These are phyloP conservation scores for Mylabris phalerata DNA, from an alignment of 1,140 invertebrate genomes.

Conservation along the genomic window DNA sequence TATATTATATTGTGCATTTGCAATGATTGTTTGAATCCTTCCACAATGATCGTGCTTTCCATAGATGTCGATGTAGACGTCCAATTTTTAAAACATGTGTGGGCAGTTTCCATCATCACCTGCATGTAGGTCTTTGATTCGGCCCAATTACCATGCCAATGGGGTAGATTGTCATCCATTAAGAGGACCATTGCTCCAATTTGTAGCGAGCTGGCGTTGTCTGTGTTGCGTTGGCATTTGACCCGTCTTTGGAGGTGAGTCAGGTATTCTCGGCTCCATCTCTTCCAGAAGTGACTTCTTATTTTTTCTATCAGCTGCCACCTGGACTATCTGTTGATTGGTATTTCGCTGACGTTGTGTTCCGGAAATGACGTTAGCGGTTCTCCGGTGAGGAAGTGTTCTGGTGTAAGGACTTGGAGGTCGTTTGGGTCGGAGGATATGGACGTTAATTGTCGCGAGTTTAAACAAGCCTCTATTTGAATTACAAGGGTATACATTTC, in stretches of 20 bases:
- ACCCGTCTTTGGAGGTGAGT: constrained; percentile 11
- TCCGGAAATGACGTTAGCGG: constrained; percentile 25
- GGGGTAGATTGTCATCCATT: too few relatives aligned
- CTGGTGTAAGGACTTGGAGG: constrained; percentile 29
- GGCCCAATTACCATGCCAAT: too few relatives aligned
- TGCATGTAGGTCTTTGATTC: too few relatives aligned
- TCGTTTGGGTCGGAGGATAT: constrained; percentile 29
- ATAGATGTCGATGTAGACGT: too few relatives aligned
- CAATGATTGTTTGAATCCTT: too few relatives aligned
- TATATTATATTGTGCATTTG: too few relatives aligned
- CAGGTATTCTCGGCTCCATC: constrained; percentile 36
- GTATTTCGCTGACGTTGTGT: constrained; percentile 1
- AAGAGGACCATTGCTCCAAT: too few relatives aligned
- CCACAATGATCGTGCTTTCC: too few relatives aligned
- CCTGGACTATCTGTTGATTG: constrained; percentile 27
- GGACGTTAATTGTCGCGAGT: constrained; percentile 34
- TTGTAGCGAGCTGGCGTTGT: too few relatives aligned
- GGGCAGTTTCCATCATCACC: too few relatives aligned
- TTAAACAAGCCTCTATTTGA: constrained; percentile 31
- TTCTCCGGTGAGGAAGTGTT: constrained; percentile 40
- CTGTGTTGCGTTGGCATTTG: background rate
- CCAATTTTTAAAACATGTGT: too few relatives aligned
- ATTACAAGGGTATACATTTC: constrained; percentile 26
- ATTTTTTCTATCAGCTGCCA: constrained; percentile 17
- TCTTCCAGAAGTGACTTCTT: constrained; percentile 32